phyloP scores from a whole-genome alignment of 2,113 vertebrate species.

The Malurus elegans region DNA sequence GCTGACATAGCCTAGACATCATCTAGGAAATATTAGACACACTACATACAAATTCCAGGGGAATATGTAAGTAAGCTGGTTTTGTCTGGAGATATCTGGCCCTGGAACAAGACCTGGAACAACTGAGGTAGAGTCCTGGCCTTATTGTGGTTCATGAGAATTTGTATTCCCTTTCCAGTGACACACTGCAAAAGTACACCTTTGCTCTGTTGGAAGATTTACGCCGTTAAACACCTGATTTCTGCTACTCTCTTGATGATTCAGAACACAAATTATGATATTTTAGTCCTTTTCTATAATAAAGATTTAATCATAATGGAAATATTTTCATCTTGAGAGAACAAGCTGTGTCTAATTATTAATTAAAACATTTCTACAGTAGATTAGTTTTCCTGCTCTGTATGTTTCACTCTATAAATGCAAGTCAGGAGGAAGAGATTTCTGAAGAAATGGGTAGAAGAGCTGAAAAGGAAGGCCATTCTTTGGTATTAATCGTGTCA shows the following conservation, averaged over 20 bases:
- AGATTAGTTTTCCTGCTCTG: background rate
- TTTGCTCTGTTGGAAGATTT: background rate
- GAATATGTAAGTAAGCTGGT: background rate
- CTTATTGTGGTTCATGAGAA: background rate
- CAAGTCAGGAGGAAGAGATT: background rate
- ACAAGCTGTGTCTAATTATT: conserved; percentile 6
- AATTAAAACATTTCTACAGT: conserved; percentile 36
- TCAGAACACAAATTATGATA: background rate
- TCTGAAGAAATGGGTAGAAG: background rate
- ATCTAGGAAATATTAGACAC: background rate
- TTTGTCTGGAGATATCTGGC: background rate
- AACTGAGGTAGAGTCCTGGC: background rate
- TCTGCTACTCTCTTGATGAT: background rate
- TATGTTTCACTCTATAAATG: background rate
- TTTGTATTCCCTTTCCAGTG: background rate
- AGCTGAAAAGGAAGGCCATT: background rate
- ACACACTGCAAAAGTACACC: background rate
- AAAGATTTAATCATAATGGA: background rate
- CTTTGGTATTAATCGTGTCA: background rate
- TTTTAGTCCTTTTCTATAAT: background rate
- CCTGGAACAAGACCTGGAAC: background rate
- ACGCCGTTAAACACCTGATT: background rate
- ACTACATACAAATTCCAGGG: background rate
- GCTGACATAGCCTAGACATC: background rate
- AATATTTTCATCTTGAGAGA: conserved; percentile 21